A percentile compares a stretch with the other conserved stretches of the same genome.
Conservation (phyloP, 2,888 invertebrate genomes). For the Drosophila nr. fundita region DNA sequence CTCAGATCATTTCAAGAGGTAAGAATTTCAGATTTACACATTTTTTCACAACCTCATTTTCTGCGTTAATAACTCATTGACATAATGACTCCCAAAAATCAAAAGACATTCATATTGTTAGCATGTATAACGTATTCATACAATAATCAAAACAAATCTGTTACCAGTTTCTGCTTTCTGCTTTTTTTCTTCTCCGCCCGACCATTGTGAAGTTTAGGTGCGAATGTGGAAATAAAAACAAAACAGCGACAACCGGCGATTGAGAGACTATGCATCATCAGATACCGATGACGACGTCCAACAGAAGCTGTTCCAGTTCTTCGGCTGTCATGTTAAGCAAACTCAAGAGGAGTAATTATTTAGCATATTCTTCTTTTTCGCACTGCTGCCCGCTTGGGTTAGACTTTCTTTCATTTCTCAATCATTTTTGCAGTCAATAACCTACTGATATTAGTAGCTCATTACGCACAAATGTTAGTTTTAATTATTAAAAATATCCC, state of each 20-base stretch:
- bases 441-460: background rate
- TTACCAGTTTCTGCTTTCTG: conserved; percentile 24
- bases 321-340: conserved; percentile 35
- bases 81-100: conserved; percentile 6
- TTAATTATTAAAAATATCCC: background rate
- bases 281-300: conserved; percentile 50
- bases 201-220: conserved; percentile 23
- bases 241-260: conserved; percentile 49
- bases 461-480: conserved; percentile 4
- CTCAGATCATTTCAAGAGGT: background rate
- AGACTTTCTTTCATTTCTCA: conserved; percentile 12
- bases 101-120: conserved; percentile 2
- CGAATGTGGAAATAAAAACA: conserved; percentile 69
- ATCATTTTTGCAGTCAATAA: conserved; percentile 14
- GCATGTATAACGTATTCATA: conserved; percentile 30
- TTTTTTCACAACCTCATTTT: background rate
- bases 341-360: conserved; percentile 46
- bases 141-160: conserved; percentile 54
- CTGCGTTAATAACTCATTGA: conserved; percentile 13
- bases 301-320: conserved; percentile 57
- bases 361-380: conserved; percentile 27
- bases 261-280: conserved; percentile 8
- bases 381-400: conserved; percentile 27
- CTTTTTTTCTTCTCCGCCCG: conserved; percentile 10
- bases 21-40: background rate